Evolutionary conservation across 30 jellyfish, hydroid and myxozoan genomes (phyloP).

Genomic region (Hydractinia symbiolongicarpus): DNA sequence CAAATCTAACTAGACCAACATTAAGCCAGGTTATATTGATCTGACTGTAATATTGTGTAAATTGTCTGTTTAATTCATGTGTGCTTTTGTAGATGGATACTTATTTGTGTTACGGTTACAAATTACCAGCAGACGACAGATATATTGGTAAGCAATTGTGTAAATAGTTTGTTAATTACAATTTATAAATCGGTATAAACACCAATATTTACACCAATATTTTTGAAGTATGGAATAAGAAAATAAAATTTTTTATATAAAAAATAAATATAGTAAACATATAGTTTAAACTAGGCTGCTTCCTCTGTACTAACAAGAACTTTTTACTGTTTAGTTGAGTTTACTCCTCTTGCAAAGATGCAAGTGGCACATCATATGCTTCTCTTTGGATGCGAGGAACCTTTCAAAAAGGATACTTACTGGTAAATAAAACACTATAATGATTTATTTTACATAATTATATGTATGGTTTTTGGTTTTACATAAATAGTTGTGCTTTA

Average conservation of each 20-base stretch:
- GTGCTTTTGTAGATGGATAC: slow-evolving; percentile 56
- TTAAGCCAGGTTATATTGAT: no score
- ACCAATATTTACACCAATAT: no score
- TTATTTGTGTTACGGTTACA: slow-evolving; percentile 57
- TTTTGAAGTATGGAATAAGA: no score
- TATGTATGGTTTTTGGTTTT: no score
- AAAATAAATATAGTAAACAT: no score
- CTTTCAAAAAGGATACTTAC: slow-evolving; percentile 42
- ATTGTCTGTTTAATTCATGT: no score
- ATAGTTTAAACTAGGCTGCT: background rate
- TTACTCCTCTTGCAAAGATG: slow-evolving; percentile 83
- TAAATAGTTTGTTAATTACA: background rate
- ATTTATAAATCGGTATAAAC: background rate
- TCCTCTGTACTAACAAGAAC: background rate
- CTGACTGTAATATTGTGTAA: no score
- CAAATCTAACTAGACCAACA: no score
- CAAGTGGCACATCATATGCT: slow-evolving; percentile 97
- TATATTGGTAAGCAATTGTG: slow-evolving; percentile 31
- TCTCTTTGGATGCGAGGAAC: slow-evolving; percentile 87
- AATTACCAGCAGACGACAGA: slow-evolving; percentile 47
- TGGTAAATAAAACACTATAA: slow-evolving; percentile 39
- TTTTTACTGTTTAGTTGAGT: slow-evolving; percentile 36
- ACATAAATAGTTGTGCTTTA: no score
- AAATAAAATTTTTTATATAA: background rate
- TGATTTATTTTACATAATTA: no score